Evolutionary conservation across 1,140 invertebrate genomes (phyloP).

Genomic region (Vanessa tameamea): DNA sequence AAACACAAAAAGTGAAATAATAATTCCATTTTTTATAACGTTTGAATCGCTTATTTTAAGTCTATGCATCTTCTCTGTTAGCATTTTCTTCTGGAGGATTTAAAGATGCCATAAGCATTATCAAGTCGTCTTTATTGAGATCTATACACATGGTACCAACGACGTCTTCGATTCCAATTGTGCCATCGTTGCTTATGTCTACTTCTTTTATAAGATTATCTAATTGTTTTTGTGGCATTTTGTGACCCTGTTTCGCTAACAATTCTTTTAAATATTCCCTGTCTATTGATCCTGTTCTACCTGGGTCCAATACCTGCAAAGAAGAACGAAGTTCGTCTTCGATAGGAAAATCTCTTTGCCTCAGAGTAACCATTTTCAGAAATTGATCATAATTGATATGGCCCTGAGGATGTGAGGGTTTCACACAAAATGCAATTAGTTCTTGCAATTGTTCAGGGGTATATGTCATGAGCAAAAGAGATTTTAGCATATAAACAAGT

Average conservation of each 20-base stretch:
- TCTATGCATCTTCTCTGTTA: not conserved
- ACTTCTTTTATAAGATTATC: constrained; percentile 74
- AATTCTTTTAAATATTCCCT: constrained; percentile 65
- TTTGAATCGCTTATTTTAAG: too few species aligned
- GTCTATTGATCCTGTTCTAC: constrained; percentile 56
- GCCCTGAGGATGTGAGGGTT: constrained; percentile 63
- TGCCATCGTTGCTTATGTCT: constrained; percentile 70
- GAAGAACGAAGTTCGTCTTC: constrained; percentile 69
- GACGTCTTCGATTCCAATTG: constrained; percentile 69
- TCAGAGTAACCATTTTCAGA: constrained; percentile 68
- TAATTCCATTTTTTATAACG: too few species aligned
- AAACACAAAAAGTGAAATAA: too few species aligned
- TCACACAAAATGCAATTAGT: constrained; percentile 63
- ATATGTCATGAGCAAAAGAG: constrained; percentile 63
- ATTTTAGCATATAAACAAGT: constrained; percentile 71
- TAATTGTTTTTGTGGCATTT: constrained; percentile 58
- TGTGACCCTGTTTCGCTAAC: constrained; percentile 59
- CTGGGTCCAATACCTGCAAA: constrained; percentile 65
- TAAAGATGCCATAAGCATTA: constrained; percentile 54
- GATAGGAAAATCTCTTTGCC: constrained; percentile 63
- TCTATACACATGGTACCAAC: constrained; percentile 74
- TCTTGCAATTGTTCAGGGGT: constrained; percentile 70
- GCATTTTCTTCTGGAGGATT: constrained; percentile 43
- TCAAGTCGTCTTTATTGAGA: constrained; percentile 68
- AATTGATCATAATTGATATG: constrained; percentile 72